phyloP scores from a whole-genome alignment of 2,888 invertebrate genomes.

The Hydriomena furcata region DNA sequence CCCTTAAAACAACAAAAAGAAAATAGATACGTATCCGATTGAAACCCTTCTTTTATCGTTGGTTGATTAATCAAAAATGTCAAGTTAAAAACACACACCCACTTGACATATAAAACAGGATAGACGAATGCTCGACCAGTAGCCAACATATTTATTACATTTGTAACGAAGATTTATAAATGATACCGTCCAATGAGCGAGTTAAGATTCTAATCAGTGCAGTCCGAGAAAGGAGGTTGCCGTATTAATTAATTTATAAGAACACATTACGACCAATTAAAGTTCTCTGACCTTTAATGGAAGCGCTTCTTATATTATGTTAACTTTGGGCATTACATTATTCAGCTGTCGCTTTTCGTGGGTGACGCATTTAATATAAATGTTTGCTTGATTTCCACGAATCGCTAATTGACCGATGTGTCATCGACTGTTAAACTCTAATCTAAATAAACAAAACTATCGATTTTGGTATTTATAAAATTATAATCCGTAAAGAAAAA shows the following conservation, averaged over 20 bases:
- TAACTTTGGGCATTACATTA: constrained; percentile 44
- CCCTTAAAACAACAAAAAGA: too few relatives aligned
- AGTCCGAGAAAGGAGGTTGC: constrained; percentile 57
- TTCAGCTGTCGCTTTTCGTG: constrained; percentile 49
- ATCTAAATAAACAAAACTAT: too few relatives aligned
- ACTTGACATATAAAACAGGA: constrained; percentile 28
- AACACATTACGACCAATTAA: constrained; percentile 69
- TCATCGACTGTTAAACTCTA: not conserved
- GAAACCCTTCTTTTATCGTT: too few relatives aligned
- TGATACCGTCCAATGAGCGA: constrained; percentile 48
- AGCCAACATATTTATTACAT: constrained; percentile 46
- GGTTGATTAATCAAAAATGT: too few relatives aligned
- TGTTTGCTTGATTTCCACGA: constrained; percentile 20
- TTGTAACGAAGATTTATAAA: constrained; percentile 51
- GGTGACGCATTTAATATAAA: constrained; percentile 42
- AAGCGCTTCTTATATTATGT: constrained; percentile 48
- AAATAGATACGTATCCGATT: too few relatives aligned
- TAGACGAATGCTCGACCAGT: constrained; percentile 37
- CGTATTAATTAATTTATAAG: constrained; percentile 70
- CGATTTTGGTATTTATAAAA: too few relatives aligned
- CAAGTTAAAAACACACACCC: constrained; percentile 14
- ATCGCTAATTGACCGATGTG: constrained; percentile 17
- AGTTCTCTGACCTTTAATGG: constrained; percentile 57
- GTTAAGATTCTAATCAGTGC: constrained; percentile 55
- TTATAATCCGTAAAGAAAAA: too few relatives aligned